Evolutionary conservation across 2,797 vertebrate species (phyloP).

Genomic region (Astyanax mexicanus): DNA sequence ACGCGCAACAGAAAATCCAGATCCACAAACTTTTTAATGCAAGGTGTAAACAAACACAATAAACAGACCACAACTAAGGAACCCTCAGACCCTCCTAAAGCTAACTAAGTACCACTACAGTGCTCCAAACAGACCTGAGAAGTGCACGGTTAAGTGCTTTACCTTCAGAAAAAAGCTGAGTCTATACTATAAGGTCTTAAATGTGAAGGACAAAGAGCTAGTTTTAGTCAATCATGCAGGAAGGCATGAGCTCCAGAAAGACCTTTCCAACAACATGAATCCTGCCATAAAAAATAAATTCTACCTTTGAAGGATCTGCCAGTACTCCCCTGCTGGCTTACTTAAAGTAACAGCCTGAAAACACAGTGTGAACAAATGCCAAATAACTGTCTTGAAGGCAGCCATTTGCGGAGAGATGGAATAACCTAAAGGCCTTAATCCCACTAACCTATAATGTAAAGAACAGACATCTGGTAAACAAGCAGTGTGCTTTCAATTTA

Average conservation of each 20-base stretch:
- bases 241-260: constrained; percentile 1
- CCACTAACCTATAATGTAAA: constrained; percentile 2
- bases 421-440: constrained; percentile 14
- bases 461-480: constrained; percentile 32
- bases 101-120: neutral
- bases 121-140: neutral
- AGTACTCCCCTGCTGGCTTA: neutral
- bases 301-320: neutral
- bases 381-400: constrained; percentile 2
- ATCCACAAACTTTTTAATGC: no score
- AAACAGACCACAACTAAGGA: neutral
- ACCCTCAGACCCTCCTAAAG: neutral
- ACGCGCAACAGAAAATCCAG: neutral
- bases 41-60: neutral
- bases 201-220: neutral
- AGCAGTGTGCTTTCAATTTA: constrained; percentile 8
- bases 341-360: neutral
- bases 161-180: neutral
- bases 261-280: neutral
- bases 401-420: constrained; percentile 4
- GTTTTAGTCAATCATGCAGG: neutral
- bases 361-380: neutral
- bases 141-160: neutral
- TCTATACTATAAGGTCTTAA: neutral
- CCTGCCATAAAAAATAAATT: constrained; percentile 1